Percentiles rank a stretch among this genome's conserved stretches.
These are phyloP conservation scores for Liparis tanakae DNA, from an alignment of 2,797 vertebrate species.

Conservation along the genomic window DNA sequence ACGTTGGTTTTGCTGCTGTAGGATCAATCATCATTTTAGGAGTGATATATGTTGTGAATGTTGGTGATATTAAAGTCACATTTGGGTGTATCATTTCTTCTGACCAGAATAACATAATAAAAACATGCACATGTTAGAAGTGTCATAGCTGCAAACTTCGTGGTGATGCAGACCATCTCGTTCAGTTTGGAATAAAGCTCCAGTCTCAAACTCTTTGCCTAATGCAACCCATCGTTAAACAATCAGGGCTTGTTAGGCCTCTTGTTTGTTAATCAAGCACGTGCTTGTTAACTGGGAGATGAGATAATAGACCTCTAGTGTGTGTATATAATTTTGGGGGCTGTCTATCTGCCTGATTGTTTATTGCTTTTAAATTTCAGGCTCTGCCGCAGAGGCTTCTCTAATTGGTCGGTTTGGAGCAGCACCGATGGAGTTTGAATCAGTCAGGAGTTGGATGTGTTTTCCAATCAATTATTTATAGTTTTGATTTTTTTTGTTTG, in stretches of 20 bases:
- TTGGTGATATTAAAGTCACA: not conserved
- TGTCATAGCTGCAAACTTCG: slow-evolving; percentile 37
- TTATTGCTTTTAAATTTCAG: slow-evolving; percentile 73
- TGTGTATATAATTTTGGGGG: slow-evolving; percentile 77
- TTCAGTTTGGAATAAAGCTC: slow-evolving; percentile 68
- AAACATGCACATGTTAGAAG: slow-evolving; percentile 35
- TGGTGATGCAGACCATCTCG: slow-evolving; percentile 28
- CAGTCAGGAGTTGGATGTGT: slow-evolving; percentile 43
- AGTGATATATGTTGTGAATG: not conserved
- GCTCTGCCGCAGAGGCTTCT: slow-evolving; percentile 50
- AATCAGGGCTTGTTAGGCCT: slow-evolving; percentile 80
- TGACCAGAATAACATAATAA: not conserved
- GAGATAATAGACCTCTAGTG: slow-evolving; percentile 80
- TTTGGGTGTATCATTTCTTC: slow-evolving; percentile 3
- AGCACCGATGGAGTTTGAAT: slow-evolving; percentile 56
- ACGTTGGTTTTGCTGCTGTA: not conserved
- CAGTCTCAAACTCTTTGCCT: slow-evolving; percentile 72
- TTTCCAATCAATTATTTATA: slow-evolving; percentile 26
- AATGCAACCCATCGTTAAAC: slow-evolving; percentile 78
- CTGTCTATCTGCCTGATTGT: slow-evolving; percentile 72
- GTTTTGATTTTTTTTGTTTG: slow-evolving; percentile 11
- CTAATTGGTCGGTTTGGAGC: slow-evolving; percentile 70
- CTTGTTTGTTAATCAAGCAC: slow-evolving; percentile 82
- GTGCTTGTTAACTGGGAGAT: slow-evolving; percentile 78
- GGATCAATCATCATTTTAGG: not conserved